Evolutionary conservation across 2,888 invertebrate species (phyloP).

Genomic region (Tethea ocularis): DNA sequence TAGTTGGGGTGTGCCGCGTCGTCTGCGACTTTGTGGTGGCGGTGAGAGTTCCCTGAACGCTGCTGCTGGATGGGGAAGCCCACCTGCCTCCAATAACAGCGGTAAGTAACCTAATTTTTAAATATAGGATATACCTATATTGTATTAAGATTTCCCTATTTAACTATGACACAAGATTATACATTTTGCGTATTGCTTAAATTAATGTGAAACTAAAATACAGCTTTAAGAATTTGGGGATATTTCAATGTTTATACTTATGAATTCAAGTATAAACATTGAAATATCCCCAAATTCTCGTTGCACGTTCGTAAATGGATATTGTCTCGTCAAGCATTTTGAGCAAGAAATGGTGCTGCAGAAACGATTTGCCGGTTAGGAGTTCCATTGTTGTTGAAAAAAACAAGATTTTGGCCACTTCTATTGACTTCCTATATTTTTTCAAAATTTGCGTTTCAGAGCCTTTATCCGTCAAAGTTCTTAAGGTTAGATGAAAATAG

Average conservation of each 20-base stretch:
- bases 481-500: not conserved
- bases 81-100: constrained; percentile 87
- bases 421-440: not conserved
- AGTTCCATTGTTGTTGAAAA: constrained; percentile 14
- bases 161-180: not conserved
- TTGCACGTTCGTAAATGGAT: not conserved
- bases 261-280: not conserved
- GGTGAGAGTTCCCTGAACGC: constrained; percentile 92
- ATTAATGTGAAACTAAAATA: not conserved
- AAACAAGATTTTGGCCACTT: constrained; percentile 11
- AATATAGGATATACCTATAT: not conserved
- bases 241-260: not conserved
- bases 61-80: constrained; percentile 91
- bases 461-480: not conserved
- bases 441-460: not conserved
- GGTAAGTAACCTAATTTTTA: constrained; percentile 56
- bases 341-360: no score
- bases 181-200: no score
- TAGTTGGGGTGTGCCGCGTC: constrained; percentile 85
- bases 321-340: not conserved
- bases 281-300: no score
- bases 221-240: not conserved
- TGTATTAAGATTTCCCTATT: not conserved
- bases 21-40: constrained; percentile 88
- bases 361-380: not conserved